Evolutionary conservation across 1,140 invertebrate genomes (phyloP).

Genomic region (Eciton burchellii): DNA sequence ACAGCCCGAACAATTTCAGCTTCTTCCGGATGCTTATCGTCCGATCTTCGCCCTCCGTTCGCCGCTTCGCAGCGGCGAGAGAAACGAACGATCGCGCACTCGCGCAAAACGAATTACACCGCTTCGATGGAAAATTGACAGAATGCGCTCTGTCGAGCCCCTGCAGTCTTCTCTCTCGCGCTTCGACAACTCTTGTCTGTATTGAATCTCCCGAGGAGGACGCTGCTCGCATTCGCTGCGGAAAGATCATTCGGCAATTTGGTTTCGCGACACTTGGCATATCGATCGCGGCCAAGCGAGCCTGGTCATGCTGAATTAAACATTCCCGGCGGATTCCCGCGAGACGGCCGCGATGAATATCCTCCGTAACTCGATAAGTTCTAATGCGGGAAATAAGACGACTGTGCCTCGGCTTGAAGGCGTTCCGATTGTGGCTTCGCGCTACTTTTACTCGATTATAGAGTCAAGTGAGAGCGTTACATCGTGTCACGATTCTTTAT

Average conservation of each 20-base stretch:
- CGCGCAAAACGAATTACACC: slow-evolving; percentile 6
- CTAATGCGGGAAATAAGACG: slow-evolving; percentile 60
- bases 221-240: not conserved
- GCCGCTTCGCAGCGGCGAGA: not conserved
- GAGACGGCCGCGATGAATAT: slow-evolving; percentile 13
- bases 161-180: not conserved
- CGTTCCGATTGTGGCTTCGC: slow-evolving; percentile 33
- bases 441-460: slow-evolving; percentile 23
- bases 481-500: not conserved
- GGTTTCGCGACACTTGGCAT: slow-evolving; percentile 43
- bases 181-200: slow-evolving; percentile 7
- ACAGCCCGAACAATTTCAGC: no score
- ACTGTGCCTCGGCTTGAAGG: slow-evolving; percentile 34
- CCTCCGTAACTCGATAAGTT: slow-evolving; percentile 63
- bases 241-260: slow-evolving; percentile 33
- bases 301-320: slow-evolving; percentile 58
- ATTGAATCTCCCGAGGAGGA: not conserved
- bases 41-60: no score
- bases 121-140: not conserved
- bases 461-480: not conserved
- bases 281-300: slow-evolving; percentile 53
- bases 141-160: not conserved
- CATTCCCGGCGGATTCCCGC: slow-evolving; percentile 28
- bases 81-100: not conserved
- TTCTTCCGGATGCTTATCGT: no score